A percentile compares a stretch with the other conserved stretches of the same genome.
These are phyloP conservation scores for Sesia apiformis DNA, from an alignment of 2,888 invertebrate species.

Conservation along the genomic window DNA sequence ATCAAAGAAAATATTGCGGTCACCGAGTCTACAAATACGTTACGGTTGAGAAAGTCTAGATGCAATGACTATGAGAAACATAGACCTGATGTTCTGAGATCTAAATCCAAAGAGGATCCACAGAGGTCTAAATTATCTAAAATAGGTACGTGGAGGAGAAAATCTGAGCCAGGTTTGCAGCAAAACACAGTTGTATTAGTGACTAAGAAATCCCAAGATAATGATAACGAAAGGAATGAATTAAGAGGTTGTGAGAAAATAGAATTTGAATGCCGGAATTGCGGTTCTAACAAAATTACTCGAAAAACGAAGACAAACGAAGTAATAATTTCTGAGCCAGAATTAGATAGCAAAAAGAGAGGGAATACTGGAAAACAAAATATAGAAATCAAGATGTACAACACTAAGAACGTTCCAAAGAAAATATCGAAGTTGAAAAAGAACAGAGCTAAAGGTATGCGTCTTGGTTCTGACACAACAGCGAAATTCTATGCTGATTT, in stretches of 20 bases:
- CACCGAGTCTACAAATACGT: constrained; percentile 36
- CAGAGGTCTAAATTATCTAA: constrained; percentile 60
- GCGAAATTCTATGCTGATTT: constrained; percentile 81
- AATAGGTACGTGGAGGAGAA: constrained; percentile 80
- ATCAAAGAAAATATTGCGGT: constrained; percentile 68
- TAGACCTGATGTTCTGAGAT: constrained; percentile 58
- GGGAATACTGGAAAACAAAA: constrained; percentile 34
- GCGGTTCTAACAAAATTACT: constrained; percentile 60
- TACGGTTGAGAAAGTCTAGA: constrained; percentile 47
- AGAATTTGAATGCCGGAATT: constrained; percentile 63
- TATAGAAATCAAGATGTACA: constrained; percentile 77
- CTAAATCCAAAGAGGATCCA: constrained; percentile 68
- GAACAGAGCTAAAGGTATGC: constrained; percentile 73
- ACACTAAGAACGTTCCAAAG: constrained; percentile 80
- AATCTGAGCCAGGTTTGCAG: constrained; percentile 81
- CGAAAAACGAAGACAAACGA: constrained; percentile 39
- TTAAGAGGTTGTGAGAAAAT: constrained; percentile 53
- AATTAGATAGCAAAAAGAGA: constrained; percentile 42
- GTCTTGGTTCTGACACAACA: constrained; percentile 63
- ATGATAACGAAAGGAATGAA: constrained; percentile 47
- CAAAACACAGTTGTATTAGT: constrained; percentile 46
- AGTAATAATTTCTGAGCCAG: constrained; percentile 46
- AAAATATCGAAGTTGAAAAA: constrained; percentile 82
- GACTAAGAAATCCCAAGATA: constrained; percentile 47
- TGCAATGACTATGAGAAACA: constrained; percentile 46